phyloP scores from a whole-genome alignment of 2,113 vertebrate genomes.

The Picathartes gymnocephalus region DNA sequence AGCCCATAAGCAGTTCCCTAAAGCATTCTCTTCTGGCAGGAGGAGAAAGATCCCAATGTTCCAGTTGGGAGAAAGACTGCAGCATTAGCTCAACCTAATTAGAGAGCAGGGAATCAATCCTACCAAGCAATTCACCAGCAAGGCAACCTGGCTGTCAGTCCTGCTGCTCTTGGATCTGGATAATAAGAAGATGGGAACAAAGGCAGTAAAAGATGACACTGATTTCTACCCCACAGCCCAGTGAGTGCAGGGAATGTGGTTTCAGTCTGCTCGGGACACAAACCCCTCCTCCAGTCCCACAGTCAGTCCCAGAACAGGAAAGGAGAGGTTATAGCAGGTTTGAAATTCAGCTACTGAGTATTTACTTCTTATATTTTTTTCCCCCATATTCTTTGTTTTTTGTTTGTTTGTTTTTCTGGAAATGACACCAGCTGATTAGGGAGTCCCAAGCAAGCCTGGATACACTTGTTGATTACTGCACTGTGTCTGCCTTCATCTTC shows the following conservation, averaged over 20 bases:
- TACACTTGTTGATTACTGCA: conserved; percentile 31
- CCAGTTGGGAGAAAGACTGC: not conserved
- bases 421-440: not conserved
- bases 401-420: not conserved
- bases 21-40: not conserved
- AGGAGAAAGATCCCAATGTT: not conserved
- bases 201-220: not conserved
- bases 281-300: not conserved
- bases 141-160: not conserved
- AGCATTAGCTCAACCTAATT: not conserved
- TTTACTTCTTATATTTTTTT: not conserved
- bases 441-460: conserved; percentile 11
- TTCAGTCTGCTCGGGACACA: not conserved
- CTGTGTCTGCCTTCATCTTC: conserved; percentile 25
- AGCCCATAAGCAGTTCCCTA: not conserved
- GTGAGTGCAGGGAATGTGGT: not conserved
- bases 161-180: not conserved
- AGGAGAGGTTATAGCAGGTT: not conserved
- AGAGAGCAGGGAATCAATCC: not conserved
- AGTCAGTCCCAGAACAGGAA: not conserved
- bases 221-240: not conserved
- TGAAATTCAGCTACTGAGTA: not conserved
- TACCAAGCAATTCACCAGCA: not conserved
- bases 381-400: not conserved
- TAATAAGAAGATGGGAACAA: not conserved